Evolutionary conservation across 2,113 vertebrate genomes (phyloP), one percentile per base, ranked within the genome.

Genomic region (Larimichthys polyactis): DNA sequence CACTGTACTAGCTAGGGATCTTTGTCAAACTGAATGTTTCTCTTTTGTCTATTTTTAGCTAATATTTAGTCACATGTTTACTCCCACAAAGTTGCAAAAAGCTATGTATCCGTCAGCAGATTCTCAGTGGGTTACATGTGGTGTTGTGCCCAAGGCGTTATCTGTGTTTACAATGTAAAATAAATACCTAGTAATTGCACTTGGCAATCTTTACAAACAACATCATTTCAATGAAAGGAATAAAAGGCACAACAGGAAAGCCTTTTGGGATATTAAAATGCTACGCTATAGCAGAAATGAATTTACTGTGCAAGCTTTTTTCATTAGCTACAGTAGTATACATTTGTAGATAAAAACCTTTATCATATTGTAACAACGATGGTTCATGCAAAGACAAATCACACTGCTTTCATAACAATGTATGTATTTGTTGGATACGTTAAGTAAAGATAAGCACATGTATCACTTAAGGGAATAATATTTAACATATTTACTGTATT

Each of bases 101-200:
- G 63, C 10, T 16, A 60, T 63, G 40, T 22, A 52, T 71, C n/a
- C 68, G 59, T 70, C 22, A 5, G 49, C 12, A 40, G 67, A 79
- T 77, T 83, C 75, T 78, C 75, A 58, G 66, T 10, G 62, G 85
- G 46, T 60, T 78, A 48, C 14, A 51, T 66, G 11, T 19, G 9
- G 27, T n/a, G 49, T 81, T 8, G 36, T 40, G 36, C 72, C 48
- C 11, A 27, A 60, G 73, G 84, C 79, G 60, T 69, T 52, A 12
- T 69, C 64, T 63, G 69, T 82, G 84, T 82, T 88, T 85, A 82
- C 58, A 71, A 67, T 57, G 58, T 59, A 44, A 86, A 78, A 70
- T 82, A 87, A 80, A 82, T 78, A 76, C 55, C 52, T 55, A 29
- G 51, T 82, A 69, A 88, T 36, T 86, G 55, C 69, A 65, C 72